A percentile compares a stretch with the other conserved stretches of the same genome.
Evolutionary conservation across 2,113 vertebrate species (phyloP).

Genomic region (Patagioenas fasciata): DNA sequence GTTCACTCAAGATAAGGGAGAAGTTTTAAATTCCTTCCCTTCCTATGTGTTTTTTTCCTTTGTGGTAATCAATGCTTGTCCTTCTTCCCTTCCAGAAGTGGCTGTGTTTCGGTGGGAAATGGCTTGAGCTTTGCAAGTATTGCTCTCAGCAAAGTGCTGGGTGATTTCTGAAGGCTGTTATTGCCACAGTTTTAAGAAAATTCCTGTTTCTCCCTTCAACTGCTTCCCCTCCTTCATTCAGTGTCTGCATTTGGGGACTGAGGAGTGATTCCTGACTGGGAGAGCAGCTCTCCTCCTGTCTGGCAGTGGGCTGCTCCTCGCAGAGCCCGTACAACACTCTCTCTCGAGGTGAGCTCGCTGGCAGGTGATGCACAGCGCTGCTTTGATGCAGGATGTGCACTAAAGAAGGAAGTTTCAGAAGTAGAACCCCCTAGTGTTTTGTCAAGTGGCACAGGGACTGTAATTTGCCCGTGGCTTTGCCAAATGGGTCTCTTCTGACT

Average conservation of each 20-base stretch:
- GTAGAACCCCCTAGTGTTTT: neutral
- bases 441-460: neutral
- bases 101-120: neutral
- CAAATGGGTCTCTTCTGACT: neutral
- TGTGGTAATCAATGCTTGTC: neutral
- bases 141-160: neutral
- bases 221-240: neutral
- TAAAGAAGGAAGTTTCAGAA: neutral
- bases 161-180: neutral
- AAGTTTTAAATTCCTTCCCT: neutral
- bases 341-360: neutral
- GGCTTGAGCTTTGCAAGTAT: neutral
- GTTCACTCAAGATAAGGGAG: neutral
- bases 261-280: neutral
- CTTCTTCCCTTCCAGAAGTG: neutral
- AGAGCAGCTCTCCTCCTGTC: neutral
- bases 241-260: neutral
- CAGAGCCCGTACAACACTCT: accelerated
- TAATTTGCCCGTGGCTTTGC: neutral
- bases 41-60: neutral
- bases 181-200: neutral
- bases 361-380: neutral
- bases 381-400: neutral
- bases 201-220: neutral
- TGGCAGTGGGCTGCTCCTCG: accelerated